Base-by-base conservation (phyloP, 2,888 invertebrate genomes). In the Marronus borbonicus region DNA sequence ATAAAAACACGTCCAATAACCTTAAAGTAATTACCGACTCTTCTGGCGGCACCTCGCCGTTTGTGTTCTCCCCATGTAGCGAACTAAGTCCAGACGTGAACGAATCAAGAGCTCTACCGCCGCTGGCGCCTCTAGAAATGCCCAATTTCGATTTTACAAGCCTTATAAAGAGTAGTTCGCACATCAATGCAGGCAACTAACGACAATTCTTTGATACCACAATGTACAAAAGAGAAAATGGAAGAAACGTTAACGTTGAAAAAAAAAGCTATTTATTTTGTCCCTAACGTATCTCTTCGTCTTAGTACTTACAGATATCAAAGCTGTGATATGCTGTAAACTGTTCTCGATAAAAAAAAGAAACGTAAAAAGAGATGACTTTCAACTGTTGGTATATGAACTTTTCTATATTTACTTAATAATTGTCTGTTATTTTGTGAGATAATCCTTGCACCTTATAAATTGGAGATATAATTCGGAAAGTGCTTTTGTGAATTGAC, bases 121-220 rank as follows among this genome's bases (percentile, higher is more conserved):
- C 89, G 0, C 85, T 92, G 62, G 90, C 91, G 49, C 92, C 93
- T 7, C 87, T 93, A n/a, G 92, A 92, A 86, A 90, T 92, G 89
- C 92, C 92, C 24, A 88, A 89, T 76, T 92, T 92, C 84, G 91
- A 92, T 84, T 91, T 91, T 84, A 85, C 85, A 36, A 82, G 74
- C 79, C 81, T 82, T 69, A 79, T 81, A 50, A 82, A 82, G 68
- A 79, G 77, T 68, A 76, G 77, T 52, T 72, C 77, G 24, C 77
- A 77, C 66, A 78, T 74, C 49, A 75, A 78, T 44, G 75, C 75
- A 58, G 68, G 78, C 24, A 78, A 78, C 66, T 75, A 75, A 65
- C 60, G 52, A 28, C 36, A 50, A 50, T n/a, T 55, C 55, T 68
- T 39, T 39, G 60, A 60, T 20, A 58, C 12, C 8, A 44, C 14